Percentiles rank a stretch among this genome's conserved stretches.
Conservation (phyloP, 2,797 vertebrate species). For the Aythya fuligula region DNA sequence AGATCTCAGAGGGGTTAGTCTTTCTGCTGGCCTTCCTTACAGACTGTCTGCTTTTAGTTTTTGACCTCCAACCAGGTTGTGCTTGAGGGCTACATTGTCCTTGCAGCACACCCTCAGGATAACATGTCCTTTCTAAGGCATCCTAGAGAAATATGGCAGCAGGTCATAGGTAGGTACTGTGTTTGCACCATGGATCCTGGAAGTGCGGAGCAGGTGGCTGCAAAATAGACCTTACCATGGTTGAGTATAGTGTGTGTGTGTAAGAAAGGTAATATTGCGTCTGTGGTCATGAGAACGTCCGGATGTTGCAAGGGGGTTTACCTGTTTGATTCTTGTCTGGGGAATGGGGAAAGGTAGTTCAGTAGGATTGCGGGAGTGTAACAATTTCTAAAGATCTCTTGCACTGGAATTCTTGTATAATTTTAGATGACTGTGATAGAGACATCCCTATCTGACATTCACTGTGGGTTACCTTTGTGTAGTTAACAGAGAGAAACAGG, state of each 20-base stretch:
- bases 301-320: not conserved
- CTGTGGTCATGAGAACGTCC: not conserved
- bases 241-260: rapidly evolving
- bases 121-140: not conserved
- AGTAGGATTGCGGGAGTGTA: not conserved
- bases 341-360: not conserved
- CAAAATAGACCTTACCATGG: not conserved
- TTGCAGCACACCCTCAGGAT: not conserved
- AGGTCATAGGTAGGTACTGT: not conserved
- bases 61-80: not conserved
- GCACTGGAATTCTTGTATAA: not conserved
- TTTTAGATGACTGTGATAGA: not conserved
- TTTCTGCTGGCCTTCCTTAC: not conserved
- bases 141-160: not conserved
- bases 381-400: not conserved
- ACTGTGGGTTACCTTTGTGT: not conserved
- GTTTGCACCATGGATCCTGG: not conserved
- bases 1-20: not conserved
- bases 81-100: not conserved
- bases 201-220: not conserved
- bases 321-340: not conserved
- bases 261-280: not conserved
- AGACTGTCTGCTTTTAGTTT: not conserved
- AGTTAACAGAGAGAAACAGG: not conserved
- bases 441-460: not conserved